Evolutionary conservation across 2,797 vertebrate species (phyloP).

Genomic region (Adelosebastes latens): DNA sequence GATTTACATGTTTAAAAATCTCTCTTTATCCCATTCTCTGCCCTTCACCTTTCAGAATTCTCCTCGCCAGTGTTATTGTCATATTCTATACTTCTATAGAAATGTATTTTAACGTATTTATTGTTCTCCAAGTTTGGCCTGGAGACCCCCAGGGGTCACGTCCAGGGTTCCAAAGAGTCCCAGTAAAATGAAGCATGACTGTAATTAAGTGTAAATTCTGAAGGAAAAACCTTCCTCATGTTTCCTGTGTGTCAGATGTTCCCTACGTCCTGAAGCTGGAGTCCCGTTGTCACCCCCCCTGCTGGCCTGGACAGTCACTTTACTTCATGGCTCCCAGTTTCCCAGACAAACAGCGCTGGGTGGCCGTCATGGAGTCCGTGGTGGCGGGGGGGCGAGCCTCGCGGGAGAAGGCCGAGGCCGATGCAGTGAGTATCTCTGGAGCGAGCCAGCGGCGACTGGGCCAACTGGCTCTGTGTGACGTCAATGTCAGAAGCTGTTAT

Average conservation of each 20-base stretch:
- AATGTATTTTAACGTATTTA: not conserved
- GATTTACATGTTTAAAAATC: no score
- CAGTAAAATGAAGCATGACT: not conserved
- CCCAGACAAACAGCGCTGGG: constrained; percentile 99
- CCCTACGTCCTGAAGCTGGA: constrained; percentile 97
- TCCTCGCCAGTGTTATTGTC: not conserved
- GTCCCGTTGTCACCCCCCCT: constrained; percentile 92
- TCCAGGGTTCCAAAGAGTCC: not conserved
- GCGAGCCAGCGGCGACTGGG: not conserved
- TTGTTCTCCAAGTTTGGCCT: not conserved
- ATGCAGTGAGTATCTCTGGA: constrained; percentile 92
- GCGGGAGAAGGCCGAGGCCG: constrained; percentile 96
- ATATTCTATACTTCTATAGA: not conserved
- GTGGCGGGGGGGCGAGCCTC: constrained; percentile 92
- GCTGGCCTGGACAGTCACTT: constrained; percentile 95
- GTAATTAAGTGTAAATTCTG: not conserved
- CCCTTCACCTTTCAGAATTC: not conserved
- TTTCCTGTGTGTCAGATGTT: constrained; percentile 84
- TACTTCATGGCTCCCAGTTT: constrained; percentile 97
- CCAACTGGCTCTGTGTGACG: no score
- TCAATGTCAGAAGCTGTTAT: constrained; percentile 9
- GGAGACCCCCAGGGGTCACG: not conserved
- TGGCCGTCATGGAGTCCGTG: constrained; percentile 94
- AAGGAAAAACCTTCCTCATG: not conserved
- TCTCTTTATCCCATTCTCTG: not conserved